phyloP scores from a whole-genome alignment of 2,888 invertebrate species.

The Parnassius apollo region DNA sequence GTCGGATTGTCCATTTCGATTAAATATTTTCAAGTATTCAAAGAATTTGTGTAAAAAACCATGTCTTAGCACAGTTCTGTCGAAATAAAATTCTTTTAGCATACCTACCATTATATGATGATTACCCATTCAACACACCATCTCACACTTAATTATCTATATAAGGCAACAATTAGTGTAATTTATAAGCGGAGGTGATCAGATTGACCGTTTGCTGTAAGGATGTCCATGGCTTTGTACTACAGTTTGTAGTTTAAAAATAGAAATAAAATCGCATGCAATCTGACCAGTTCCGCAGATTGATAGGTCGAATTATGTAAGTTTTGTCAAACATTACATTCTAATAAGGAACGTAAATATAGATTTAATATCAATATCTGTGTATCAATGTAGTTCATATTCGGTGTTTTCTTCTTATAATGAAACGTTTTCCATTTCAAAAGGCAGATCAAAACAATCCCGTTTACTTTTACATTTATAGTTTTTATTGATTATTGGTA shows the following conservation, averaged over 20 bases:
- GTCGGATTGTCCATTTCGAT: slow-evolving; percentile 62
- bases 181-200: slow-evolving; percentile 52
- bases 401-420: slow-evolving; percentile 47
- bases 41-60: slow-evolving; percentile 23
- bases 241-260: not conserved
- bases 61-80: slow-evolving; percentile 39
- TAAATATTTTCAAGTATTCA: slow-evolving; percentile 30
- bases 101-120: slow-evolving; percentile 31
- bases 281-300: slow-evolving; percentile 55
- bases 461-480: slow-evolving; percentile 8
- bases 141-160: slow-evolving; percentile 63
- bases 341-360: slow-evolving; percentile 44
- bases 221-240: slow-evolving; percentile 12
- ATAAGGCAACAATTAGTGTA: slow-evolving; percentile 57
- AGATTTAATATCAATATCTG: slow-evolving; percentile 48
- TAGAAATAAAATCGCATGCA: slow-evolving; percentile 24
- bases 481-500: not conserved
- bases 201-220: slow-evolving; percentile 41
- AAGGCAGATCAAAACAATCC: slow-evolving; percentile 27
- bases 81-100: slow-evolving; percentile 39
- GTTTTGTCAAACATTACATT: slow-evolving; percentile 49
- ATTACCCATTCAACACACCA: slow-evolving; percentile 53
- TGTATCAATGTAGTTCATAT: slow-evolving; percentile 47
- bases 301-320: slow-evolving; percentile 47
- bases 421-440: slow-evolving; percentile 37